phyloP scores from a whole-genome alignment of 2,888 invertebrate species.

The Gandaritis pyraliata region DNA sequence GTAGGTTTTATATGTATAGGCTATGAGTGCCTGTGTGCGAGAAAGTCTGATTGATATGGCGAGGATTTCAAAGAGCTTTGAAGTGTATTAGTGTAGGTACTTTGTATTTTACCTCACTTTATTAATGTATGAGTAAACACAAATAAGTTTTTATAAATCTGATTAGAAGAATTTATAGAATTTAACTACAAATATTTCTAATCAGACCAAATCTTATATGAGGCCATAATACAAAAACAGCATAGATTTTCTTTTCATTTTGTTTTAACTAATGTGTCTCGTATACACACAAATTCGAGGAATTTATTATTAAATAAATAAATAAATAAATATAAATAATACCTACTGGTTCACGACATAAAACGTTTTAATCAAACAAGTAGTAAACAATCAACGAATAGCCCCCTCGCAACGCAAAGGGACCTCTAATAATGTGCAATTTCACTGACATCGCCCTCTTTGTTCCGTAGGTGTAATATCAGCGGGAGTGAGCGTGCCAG shows the following conservation, averaged over 20 bases:
- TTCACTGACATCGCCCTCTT: conserved; percentile 53
- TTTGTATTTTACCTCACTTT: background rate
- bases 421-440: conserved; percentile 41
- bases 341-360: background rate
- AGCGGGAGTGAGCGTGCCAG: conserved; percentile 95
- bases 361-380: conserved; percentile 10
- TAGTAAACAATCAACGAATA: conserved; percentile 19
- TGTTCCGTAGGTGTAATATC: conserved; percentile 93
- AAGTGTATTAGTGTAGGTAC: background rate
- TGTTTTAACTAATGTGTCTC: background rate
- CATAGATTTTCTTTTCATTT: background rate
- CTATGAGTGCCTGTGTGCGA: background rate
- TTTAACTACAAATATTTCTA: no score
- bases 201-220: background rate
- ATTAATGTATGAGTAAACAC: no score
- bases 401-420: conserved; percentile 28
- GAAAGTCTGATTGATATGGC: conserved; percentile 6
- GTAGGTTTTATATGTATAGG: conserved; percentile 9
- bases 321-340: no score
- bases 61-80: conserved; percentile 6
- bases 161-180: no score
- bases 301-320: background rate
- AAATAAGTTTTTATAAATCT: no score
- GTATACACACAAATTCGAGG: background rate
- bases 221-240: background rate